These are phyloP conservation scores for Agonum fuliginosum DNA, from an alignment of 2,888 invertebrate species.

Conservation along the genomic window DNA sequence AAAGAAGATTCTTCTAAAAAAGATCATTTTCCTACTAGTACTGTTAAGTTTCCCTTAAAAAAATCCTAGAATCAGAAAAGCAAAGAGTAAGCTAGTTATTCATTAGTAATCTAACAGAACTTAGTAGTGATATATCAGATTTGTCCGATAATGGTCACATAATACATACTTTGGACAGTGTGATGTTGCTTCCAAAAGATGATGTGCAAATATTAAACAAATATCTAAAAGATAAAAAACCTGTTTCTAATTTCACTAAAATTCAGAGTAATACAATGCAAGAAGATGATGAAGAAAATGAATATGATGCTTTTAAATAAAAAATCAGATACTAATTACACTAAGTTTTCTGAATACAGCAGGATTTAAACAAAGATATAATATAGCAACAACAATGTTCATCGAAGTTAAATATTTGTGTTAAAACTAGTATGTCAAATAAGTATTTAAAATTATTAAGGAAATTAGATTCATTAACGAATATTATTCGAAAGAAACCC, in stretches of 20 bases:
- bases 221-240: not conserved
- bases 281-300: not conserved
- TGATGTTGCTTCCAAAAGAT: not conserved
- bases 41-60: not conserved
- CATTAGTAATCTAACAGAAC: not conserved
- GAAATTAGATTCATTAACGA: conserved; percentile 6
- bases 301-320: not conserved
- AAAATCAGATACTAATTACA: not conserved
- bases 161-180: not conserved
- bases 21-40: not conserved
- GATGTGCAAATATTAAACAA: not conserved
- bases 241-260: not conserved
- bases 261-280: too few species aligned
- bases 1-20: not conserved
- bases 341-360: not conserved
- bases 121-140: not conserved
- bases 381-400: not conserved
- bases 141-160: not conserved
- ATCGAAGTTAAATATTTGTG: not conserved
- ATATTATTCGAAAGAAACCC: conserved; percentile 11
- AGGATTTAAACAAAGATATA: not conserved
- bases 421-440: too few species aligned
- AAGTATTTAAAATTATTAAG: conserved; percentile 12
- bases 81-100: not conserved
- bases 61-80: not conserved